Conservation (phyloP, 2,113 vertebrate genomes). For the Dicentrarchus labrax region DNA sequence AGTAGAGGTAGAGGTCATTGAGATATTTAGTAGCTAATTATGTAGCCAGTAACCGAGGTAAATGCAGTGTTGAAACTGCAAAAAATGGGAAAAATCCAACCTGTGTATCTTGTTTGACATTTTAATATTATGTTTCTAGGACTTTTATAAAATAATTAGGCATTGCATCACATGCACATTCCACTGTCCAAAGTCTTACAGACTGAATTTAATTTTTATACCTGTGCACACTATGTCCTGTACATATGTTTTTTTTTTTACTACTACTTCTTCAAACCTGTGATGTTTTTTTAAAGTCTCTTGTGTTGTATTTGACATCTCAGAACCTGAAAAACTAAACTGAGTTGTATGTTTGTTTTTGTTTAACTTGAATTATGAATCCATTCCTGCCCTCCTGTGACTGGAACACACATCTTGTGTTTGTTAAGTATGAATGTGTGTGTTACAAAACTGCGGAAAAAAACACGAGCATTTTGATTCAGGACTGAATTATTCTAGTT, state of each 20-base stretch:
- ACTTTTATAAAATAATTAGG: slow-evolving; percentile 39
- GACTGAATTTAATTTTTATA: slow-evolving; percentile 42
- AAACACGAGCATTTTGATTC: slow-evolving; percentile 12
- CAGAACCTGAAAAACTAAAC: not conserved
- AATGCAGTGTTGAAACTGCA: slow-evolving; percentile 60
- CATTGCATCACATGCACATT: slow-evolving; percentile 11
- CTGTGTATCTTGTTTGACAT: slow-evolving; percentile 58
- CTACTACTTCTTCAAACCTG: slow-evolving; percentile 11
- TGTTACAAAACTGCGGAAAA: not conserved
- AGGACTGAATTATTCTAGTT: slow-evolving; percentile 10
- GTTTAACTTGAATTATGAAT: slow-evolving; percentile 48
- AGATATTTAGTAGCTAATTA: slow-evolving; percentile 60
- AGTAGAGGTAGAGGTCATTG: slow-evolving; percentile 27
- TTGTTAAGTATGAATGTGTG: not conserved
- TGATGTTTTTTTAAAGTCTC: slow-evolving; percentile 39
- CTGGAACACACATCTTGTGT: not conserved
- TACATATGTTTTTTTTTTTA: slow-evolving; percentile 49
- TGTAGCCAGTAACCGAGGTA: slow-evolving; percentile 55
- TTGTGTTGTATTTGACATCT: slow-evolving; percentile 14
- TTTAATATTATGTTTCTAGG: slow-evolving; percentile 23
- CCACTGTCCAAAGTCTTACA: slow-evolving; percentile 25
- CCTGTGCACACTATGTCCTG: slow-evolving; percentile 17
- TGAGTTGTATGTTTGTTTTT: not conserved
- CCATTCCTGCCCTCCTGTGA: not conserved
- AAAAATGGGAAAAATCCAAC: slow-evolving; percentile 41